Base-by-base conservation (phyloP, 2,797 vertebrate genomes). In the Halcyon chelicuti region DNA sequence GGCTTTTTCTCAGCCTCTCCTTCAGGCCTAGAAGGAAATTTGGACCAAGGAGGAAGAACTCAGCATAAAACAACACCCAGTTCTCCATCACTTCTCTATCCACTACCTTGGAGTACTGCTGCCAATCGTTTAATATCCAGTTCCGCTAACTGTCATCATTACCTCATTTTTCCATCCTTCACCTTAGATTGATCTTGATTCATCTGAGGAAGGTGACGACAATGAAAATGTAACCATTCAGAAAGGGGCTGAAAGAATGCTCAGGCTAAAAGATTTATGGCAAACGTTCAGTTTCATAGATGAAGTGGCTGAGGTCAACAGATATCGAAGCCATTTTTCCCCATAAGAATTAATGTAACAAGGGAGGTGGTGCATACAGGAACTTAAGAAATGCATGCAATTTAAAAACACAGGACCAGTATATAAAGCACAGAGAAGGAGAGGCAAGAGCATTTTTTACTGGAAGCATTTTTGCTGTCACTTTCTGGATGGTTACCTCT, bases 301-400 rank as follows among this genome's bases (percentile, higher is more conserved):
- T 57, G 60, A 92, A 96, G 88, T 31, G 81, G 92, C 77, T 93
- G 90, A 96, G 77, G 88, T 97, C 92, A 96, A 94, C 90, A 94
- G 80, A 86, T 90, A 94, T 22, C 9, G 2, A 90, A 95, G 80
- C 74, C 89, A 60, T 96, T 96, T 82, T 84, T 94, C 66, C 57
- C 73, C 52, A 22, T 47, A 93, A 90, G 77, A 93, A 94, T 93
- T 96, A 95, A 87, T 76, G 26, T 90, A 96, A 95, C 88, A 88
- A 95, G 77, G 67, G 14, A 33, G 94, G 82, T 71, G 76, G 83
- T 66, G 55, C 57, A 67, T 81, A 88, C 44, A 93, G 90, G 82
- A 95, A 90, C 20, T 93, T 47, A 84, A 73, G 90, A 92, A 86
- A 94, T 25, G 28, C 40, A 57, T 54, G 47, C 40, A 76, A n/a